phyloP scores from a whole-genome alignment of 92 coral and sea anemone genomes.

The Pocillopora grandis region DNA sequence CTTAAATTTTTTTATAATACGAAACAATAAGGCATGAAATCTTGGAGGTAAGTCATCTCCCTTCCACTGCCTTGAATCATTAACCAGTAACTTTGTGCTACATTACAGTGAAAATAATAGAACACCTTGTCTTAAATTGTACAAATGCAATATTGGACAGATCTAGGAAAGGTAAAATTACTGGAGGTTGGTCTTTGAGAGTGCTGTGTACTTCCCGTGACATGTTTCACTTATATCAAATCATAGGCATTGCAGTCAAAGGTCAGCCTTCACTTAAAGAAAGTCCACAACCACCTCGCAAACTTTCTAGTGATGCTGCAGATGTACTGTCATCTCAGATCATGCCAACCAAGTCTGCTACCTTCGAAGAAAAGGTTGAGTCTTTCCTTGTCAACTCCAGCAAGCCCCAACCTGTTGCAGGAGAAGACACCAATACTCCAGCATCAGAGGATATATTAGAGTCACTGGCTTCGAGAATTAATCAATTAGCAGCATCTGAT shows the following conservation, averaged over 20 bases:
- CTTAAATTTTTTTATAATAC: too few relatives aligned
- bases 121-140: too few relatives aligned
- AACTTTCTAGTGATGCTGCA: not conserved
- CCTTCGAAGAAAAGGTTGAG: slow-evolving; percentile 10
- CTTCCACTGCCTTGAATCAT: too few relatives aligned
- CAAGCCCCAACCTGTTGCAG: slow-evolving; percentile 10
- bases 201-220: too few relatives aligned
- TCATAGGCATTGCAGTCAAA: slow-evolving; percentile 3
- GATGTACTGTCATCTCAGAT: not conserved
- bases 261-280: slow-evolving; percentile 9
- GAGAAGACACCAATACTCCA: not conserved
- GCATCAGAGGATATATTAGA: slow-evolving; percentile 66
- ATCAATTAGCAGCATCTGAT: slow-evolving; percentile 84
- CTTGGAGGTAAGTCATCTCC: too few relatives aligned
- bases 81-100: too few relatives aligned
- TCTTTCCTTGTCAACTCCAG: not conserved
- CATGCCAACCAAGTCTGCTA: slow-evolving; percentile 9
- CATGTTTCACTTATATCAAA: not conserved
- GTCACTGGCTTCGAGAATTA: slow-evolving; percentile 65
- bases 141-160: too few relatives aligned
- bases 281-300: not conserved
- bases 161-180: too few relatives aligned
- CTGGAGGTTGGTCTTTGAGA: too few relatives aligned
- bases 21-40: too few relatives aligned
- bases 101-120: too few relatives aligned